Evolutionary conservation across 1,140 invertebrate species (phyloP), one percentile per base, ranked within the genome.

Genomic region (Ceratosolen fusciceps): DNA sequence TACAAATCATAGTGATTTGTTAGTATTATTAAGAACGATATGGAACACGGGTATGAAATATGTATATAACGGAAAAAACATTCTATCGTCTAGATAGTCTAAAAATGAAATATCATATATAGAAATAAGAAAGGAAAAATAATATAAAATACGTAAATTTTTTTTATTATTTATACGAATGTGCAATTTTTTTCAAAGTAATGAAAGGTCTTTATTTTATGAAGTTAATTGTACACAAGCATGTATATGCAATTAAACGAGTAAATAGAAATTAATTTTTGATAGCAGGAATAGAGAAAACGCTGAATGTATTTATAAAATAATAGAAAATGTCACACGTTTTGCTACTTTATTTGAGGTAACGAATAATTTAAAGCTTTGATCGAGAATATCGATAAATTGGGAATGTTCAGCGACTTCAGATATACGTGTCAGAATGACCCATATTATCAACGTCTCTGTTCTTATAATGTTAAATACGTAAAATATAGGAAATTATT

Each of bases 111-210:
- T n/a, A 37, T 10, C 14, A 37, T 37, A 65, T 34, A 7, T 65
- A 8, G 14, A 19, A 9, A 62, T 3, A 62, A 60, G 58, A 34
- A 74, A 74, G 2, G 43, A 29, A 34, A 52, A 65, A 60, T 62
- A 21, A 34, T 43, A 37, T 29, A 74, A 62, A 26, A 26, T 74
- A 9, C 37, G 62, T 58, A 60, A 60, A 60, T 29, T 54, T 73
- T 73, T 58, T 49, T 31, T 34, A n/a, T 74, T 60, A 74, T 58
- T 34, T 58, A 58, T 21, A 39, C 26, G 19, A 24, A n/a, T n/a
- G n/a, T n/a, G n/a, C n/a, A 67, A n/a, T n/a, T 43, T 3, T 14
- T 3, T 39, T 43, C 39, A 43, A 43, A 43, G 39, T 43, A 43
- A 7, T 43, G 39, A 43, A 43, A 43, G 39, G 12, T 43, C 39